Evolutionary conservation across 1,140 invertebrate species (phyloP).

Genomic region (Anastrepha obliqua): DNA sequence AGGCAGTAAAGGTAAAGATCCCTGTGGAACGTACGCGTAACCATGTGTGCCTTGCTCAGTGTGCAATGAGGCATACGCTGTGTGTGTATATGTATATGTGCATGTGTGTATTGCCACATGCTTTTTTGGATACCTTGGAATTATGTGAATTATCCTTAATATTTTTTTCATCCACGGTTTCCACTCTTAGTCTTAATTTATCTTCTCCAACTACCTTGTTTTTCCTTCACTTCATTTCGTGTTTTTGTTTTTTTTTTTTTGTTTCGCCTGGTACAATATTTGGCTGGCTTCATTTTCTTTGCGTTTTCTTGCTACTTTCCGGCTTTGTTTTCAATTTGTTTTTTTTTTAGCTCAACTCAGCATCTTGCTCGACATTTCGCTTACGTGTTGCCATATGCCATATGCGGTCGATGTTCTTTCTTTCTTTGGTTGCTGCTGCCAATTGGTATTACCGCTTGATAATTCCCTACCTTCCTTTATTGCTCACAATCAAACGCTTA

Average conservation of each 20-base stretch:
- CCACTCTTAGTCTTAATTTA: not conserved
- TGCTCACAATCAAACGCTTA: not conserved
- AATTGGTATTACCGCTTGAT: not conserved
- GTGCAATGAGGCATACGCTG: not conserved
- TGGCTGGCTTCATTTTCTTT: conserved; percentile 9
- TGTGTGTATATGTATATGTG: not conserved
- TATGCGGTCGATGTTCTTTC: conserved; percentile 4
- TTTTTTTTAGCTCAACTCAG: not conserved
- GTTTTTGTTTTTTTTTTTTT: not conserved
- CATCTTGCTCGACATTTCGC: not conserved
- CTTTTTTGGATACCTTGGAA: not conserved
- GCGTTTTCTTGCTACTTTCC: not conserved
- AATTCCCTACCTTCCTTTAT: not conserved
- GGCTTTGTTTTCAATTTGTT: not conserved
- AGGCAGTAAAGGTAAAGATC: no score
- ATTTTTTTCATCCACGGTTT: not conserved
- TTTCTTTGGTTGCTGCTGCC: not conserved
- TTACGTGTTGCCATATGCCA: not conserved
- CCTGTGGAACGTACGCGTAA: no score
- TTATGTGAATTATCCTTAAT: not conserved
- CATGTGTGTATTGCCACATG: not conserved
- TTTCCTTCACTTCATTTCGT: not conserved
- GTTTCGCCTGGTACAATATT: not conserved
- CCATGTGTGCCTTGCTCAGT: not conserved
- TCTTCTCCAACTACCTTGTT: not conserved